Evolutionary conservation across 2,113 vertebrate species (phyloP).

Genomic region (human): DNA sequence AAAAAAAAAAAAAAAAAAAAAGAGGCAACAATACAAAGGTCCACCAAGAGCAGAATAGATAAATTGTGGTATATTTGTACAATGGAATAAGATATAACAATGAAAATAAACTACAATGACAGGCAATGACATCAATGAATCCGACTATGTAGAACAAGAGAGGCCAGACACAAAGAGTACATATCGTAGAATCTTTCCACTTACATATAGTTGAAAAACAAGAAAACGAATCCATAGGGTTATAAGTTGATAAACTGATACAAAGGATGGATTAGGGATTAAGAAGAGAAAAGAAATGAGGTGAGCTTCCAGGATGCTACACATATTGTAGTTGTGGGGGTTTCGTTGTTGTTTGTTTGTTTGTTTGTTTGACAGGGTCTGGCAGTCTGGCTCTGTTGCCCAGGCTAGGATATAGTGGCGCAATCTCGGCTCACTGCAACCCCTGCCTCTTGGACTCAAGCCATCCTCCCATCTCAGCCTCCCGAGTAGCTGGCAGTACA

Average conservation of each 20-base stretch:
- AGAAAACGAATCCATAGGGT: neutral
- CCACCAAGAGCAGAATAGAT: neutral
- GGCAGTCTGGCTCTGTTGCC: no score
- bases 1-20: neutral
- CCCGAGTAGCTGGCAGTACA: no score
- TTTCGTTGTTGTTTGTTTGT: no score
- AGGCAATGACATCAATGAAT: neutral
- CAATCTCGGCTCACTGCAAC: no score
- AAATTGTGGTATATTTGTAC: neutral
- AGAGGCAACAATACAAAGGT: neutral
- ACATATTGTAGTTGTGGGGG: neutral
- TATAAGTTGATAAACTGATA: neutral
- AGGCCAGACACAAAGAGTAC: neutral
- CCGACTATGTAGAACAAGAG: neutral
- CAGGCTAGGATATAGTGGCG: no score
- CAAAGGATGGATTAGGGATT: neutral
- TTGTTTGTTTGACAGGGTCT: no score
- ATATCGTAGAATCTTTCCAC: neutral
- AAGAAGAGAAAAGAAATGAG: neutral
- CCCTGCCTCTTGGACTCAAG: no score
- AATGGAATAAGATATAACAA: neutral
- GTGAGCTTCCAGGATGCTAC: neutral
- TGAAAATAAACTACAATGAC: neutral
- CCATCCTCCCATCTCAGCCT: no score
- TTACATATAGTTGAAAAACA: neutral